Conservation (phyloP, 2,797 vertebrate genomes). For the Myiotriccus ornatus region DNA sequence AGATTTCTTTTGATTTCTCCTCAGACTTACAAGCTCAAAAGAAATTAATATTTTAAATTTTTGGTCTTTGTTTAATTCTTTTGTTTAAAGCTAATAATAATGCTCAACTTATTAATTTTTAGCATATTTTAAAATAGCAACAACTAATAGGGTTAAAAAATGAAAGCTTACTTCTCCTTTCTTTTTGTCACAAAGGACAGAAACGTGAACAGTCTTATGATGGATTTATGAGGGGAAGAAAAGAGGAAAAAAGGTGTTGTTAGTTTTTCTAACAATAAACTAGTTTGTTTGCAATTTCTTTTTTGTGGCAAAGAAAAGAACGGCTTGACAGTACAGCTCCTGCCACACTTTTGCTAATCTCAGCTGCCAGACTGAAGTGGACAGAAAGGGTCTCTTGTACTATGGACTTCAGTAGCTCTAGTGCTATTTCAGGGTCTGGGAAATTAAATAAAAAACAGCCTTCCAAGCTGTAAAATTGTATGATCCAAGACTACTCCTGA, state of each 20-base stretch:
- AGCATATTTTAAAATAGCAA: not conserved
- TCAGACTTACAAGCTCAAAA: not conserved
- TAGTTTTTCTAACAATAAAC: not conserved
- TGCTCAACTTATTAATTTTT: not conserved
- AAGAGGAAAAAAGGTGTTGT: not conserved
- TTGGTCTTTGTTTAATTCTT: not conserved
- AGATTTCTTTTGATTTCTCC: not conserved
- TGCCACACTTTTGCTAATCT: not conserved
- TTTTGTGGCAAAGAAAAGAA: not conserved
- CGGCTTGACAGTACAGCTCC: not conserved
- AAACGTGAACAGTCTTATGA: not conserved
- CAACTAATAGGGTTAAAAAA: not conserved
- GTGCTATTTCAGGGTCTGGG: not conserved
- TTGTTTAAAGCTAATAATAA: not conserved
- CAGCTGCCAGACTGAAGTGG: not conserved
- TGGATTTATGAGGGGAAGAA: not conserved
- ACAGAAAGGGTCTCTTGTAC: not conserved
- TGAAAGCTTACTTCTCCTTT: not conserved
- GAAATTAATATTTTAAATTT: not conserved
- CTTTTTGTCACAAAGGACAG: not conserved
- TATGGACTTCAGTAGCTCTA: not conserved
- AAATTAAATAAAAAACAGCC: not conserved
- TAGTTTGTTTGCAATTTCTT: not conserved
- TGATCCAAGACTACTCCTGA: not conserved
- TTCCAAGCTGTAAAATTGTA: not conserved